Conservation (phyloP, 2,888 invertebrate genomes). For the Phanerotoma sp. region DNA sequence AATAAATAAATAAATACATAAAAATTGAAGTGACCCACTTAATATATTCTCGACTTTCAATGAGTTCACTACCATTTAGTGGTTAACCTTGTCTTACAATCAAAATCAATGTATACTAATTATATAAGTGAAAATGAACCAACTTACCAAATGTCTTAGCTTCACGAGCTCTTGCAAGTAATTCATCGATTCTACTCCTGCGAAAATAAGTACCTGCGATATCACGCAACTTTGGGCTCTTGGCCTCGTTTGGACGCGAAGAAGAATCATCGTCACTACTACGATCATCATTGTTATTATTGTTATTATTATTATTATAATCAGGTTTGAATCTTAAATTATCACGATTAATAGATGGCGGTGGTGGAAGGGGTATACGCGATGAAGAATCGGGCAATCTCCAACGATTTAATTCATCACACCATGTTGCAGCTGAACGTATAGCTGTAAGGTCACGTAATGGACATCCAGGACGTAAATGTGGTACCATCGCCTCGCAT, state of each 20-base stretch:
- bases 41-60: too few relatives aligned
- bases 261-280: constrained; percentile 26
- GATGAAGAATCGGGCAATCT: constrained; percentile 48
- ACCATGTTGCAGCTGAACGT: constrained; percentile 51
- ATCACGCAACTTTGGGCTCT: constrained; percentile 36
- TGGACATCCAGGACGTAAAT: constrained; percentile 54
- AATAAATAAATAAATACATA: too few relatives aligned
- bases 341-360: constrained; percentile 34
- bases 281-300: constrained; percentile 33
- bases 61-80: too few relatives aligned
- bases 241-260: constrained; percentile 21
- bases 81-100: too few relatives aligned
- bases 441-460: constrained; percentile 49
- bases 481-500: constrained; percentile 54
- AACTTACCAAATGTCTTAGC: constrained; percentile 51
- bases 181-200: constrained; percentile 49
- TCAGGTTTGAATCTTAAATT: constrained; percentile 38
- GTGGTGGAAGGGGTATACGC: constrained; percentile 49
- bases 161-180: constrained; percentile 50
- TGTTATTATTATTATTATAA: constrained; percentile 45
- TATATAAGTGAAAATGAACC: neutral
- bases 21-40: too few relatives aligned
- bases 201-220: constrained; percentile 52
- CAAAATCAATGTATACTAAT: neutral
- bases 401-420: constrained; percentile 54